Evolutionary conservation across 2,113 vertebrate genomes (phyloP).

Genomic region (Jacana jacana): DNA sequence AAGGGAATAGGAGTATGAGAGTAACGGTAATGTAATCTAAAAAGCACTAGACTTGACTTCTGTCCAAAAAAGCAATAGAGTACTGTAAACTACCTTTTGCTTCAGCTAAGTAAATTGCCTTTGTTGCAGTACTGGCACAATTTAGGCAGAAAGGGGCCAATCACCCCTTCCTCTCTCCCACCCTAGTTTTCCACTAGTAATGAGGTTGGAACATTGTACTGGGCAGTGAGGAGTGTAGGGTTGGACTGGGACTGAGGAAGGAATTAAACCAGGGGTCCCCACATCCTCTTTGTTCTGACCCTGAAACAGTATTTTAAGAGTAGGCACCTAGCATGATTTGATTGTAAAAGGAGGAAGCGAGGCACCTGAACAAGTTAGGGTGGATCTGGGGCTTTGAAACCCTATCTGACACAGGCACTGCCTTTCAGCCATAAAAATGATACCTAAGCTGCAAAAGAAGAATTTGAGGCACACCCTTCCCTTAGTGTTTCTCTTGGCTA

Average conservation of each 20-base stretch:
- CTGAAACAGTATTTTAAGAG: background rate
- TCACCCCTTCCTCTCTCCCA: background rate
- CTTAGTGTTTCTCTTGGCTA: conserved; percentile 26
- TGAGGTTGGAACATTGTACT: background rate
- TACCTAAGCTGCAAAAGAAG: background rate
- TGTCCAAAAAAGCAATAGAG: background rate
- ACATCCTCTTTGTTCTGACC: background rate
- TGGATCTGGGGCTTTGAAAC: background rate
- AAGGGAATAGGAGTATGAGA: background rate
- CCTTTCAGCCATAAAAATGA: background rate
- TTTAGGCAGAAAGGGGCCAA: background rate
- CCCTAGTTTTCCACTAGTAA: background rate
- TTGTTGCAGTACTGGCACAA: background rate
- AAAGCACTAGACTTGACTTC: background rate
- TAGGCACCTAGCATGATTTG: background rate
- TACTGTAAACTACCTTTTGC: background rate
- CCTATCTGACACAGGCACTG: background rate
- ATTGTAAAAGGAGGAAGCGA: background rate
- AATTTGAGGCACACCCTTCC: conserved; percentile 34
- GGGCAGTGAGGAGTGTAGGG: background rate
- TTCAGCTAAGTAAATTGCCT: background rate
- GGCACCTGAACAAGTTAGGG: background rate
- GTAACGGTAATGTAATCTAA: background rate
- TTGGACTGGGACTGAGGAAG: background rate
- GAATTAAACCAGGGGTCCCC: background rate